Base-by-base conservation (phyloP, 2,888 invertebrate genomes). In the Mayetiola destructor region DNA sequence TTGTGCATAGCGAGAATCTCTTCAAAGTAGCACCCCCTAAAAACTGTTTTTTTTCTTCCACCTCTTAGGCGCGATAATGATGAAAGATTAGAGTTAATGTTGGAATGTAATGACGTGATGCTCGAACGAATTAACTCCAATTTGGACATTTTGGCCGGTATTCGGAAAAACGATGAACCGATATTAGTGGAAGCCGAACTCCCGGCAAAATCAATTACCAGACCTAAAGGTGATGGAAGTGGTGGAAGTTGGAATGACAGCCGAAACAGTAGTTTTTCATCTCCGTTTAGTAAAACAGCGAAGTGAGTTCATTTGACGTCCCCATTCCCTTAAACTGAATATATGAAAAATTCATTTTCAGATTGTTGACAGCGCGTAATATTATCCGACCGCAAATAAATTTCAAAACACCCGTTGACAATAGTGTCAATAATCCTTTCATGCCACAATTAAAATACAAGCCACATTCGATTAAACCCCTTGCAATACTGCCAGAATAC, bases 381-480 rank as follows among this genome's bases (percentile, higher is more conserved):
- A 78, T 88, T 59, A 75, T 79, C 20, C 77, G 90, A 57, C 94
- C 95, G 0, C 96, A 96, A 70, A 71, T 85, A 18, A 78, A 78
- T 61, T 96, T 95, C 67, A 85, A 84, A 66, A 86, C 87, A 62
- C 80, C 84, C 62, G 80, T 94, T 30, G 89, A 94, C 67, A 96
- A 96, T 67, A 80, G 82, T 3, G 71, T 77, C 2, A 69, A 69
- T 5, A 77, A 73, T 56, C 81, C 92, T 1, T 96, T 94, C 80
- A 75, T 82, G 55, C 95, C 95, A 0, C 78, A 80, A 64, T 81
- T 96, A 55, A 84, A 79, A 55, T 82, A 86, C 29, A 96, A 96
- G 68, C 94, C 92, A 0, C 89, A 96, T 73, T 84, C 86, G 8
- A 67, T 89, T 12, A 87, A 85, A 66, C 90, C 93, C 0, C 73